Evolutionary conservation across 2,113 vertebrate genomes (phyloP), one percentile per base, ranked within the genome.

Genomic region (Cynocephalus volans): DNA sequence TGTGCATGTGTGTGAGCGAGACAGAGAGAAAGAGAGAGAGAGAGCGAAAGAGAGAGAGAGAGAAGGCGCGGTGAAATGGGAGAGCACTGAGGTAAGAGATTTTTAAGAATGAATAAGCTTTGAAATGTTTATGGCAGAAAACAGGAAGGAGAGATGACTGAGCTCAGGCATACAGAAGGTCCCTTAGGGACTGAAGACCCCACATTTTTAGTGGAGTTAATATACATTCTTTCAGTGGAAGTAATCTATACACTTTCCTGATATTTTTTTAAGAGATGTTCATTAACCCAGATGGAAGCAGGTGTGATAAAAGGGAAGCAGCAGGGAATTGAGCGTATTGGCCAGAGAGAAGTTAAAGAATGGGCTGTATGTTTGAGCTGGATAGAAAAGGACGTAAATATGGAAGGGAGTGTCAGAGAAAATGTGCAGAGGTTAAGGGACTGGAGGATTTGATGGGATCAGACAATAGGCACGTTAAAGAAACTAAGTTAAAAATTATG

Each of bases 241-340:
- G 14, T 96, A 72, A 62, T 50, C n/a, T 58, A 41, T 3, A 56
- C 33, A 13, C 13, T 56, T 90, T 82, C 45, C 33, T 81, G 2
- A 21, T 58, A 9, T 88, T 41, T 33, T 70, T 90, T 90, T 81
- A 21, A 19, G 21, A 70, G 60, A 28, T 64, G 12, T 50, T 97
- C 81, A 88, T 81, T 87, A 87, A 21, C 58, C 64, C 52, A 93
- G 54, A 45, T 96, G 67, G 83, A 65, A 83, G 81, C 28, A 91
- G 36, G 76, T 85, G 48, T 92, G 82, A 90, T 81, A 14, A 96
- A 90, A 77, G 7, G 31, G 67, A 84, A 90, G 28, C 84, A 97
- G 75, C 56, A 94, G 70, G 56, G 23, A 72, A 90, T 58, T 75
- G 69, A 95, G 52, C n/a, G n/a, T 33, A 72, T 3, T 41, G 14